Conservation (phyloP, 2,113 vertebrate species). For the Sula dactylatra region DNA sequence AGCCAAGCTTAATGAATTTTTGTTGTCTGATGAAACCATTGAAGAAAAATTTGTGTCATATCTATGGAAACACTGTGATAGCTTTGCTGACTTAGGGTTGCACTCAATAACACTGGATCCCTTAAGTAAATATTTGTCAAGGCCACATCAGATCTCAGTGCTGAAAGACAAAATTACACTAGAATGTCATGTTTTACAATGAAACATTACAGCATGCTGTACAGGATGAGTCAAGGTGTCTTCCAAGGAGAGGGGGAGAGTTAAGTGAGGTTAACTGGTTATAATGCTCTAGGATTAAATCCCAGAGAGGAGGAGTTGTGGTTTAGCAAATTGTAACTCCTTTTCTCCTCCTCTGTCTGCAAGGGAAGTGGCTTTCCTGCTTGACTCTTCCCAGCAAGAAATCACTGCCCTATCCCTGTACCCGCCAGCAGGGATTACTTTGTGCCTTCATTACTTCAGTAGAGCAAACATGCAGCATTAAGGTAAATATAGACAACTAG, state of each 20-base stretch:
- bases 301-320: neutral
- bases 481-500: neutral
- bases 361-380: neutral
- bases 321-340: neutral
- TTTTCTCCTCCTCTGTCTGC: neutral
- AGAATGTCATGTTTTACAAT: rapidly evolving
- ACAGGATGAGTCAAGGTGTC: neutral
- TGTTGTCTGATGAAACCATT: neutral
- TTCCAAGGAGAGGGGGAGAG: neutral
- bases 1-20: neutral
- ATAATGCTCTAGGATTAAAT: neutral
- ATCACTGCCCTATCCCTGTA: neutral
- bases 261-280: neutral
- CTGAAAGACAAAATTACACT: neutral
- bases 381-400: neutral
- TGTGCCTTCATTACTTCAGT: neutral
- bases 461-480: neutral
- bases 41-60: neutral
- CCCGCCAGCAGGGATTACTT: neutral
- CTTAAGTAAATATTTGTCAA: neutral
- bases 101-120: neutral
- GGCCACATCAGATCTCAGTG: neutral
- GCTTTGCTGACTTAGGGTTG: neutral
- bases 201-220: neutral
- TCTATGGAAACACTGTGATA: neutral